phyloP scores from a whole-genome alignment of 2,888 invertebrate genomes.

The Drosophila hawaiiensis region DNA sequence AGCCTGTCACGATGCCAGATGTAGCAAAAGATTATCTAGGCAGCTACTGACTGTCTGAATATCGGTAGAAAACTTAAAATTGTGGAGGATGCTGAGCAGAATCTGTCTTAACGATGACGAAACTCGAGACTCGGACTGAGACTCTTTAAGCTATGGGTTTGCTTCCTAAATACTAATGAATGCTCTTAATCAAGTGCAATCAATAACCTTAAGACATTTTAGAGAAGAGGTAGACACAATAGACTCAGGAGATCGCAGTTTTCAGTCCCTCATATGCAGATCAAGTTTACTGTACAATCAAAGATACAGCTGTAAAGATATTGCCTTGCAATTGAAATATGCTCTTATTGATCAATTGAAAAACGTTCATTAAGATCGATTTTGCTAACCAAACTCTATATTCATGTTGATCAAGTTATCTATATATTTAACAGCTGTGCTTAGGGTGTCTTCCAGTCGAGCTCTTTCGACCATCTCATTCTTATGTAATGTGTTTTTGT shows the following conservation, averaged over 20 bases:
- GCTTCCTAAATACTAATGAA: not conserved
- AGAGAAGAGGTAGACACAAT: not conserved
- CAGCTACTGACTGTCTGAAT: too few relatives aligned
- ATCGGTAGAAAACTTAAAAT: too few relatives aligned
- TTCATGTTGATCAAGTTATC: too few relatives aligned
- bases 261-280: accelerated
- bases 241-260: not conserved
- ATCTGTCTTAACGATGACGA: too few relatives aligned
- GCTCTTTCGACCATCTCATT: not conserved
- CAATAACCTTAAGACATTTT: not conserved
- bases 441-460: not conserved
- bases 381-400: not conserved
- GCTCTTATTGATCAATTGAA: too few relatives aligned
- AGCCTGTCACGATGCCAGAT: too few relatives aligned
- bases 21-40: too few relatives aligned
- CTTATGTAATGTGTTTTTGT: not conserved
- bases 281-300: not conserved
- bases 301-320: not conserved
- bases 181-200: accelerated
- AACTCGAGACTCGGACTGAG: too few relatives aligned
- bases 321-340: too few relatives aligned
- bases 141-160: accelerated
- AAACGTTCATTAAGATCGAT: too few relatives aligned
- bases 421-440: not conserved
- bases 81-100: too few relatives aligned